Conservation (phyloP, 2,797 vertebrate species). For the Peromyscus nudipes region DNA sequence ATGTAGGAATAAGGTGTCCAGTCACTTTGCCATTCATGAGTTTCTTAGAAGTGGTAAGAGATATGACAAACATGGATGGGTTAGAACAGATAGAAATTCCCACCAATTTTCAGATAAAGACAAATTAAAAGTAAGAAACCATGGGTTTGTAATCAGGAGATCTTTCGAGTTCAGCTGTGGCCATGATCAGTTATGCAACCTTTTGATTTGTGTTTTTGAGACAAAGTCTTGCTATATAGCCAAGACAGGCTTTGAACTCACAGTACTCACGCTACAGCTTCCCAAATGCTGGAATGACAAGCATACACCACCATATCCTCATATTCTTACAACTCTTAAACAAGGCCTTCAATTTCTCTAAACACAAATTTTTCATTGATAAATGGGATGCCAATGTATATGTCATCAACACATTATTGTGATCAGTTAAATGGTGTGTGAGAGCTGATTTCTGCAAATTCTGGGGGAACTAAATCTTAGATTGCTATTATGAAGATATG, state of each 20-base stretch:
- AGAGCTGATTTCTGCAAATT: conserved; percentile 25
- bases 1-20: not conserved
- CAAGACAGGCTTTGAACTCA: not conserved
- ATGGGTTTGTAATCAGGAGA: conserved; percentile 27
- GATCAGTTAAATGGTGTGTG: not conserved
- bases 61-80: not conserved
- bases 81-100: not conserved
- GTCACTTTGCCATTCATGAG: not conserved
- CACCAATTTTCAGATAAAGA: conserved; percentile 18
- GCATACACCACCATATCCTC: not conserved
- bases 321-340: conserved; percentile 49
- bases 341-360: not conserved
- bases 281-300: not conserved
- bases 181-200: conserved; percentile 31
- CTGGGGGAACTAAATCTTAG: not conserved
- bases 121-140: conserved; percentile 15
- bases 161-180: not conserved
- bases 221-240: not conserved
- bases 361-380: conserved; percentile 34
- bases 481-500: conserved; percentile 5
- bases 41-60: conserved; percentile 14
- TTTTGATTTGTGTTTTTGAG: not conserved
- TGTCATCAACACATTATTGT: not conserved
- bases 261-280: not conserved
- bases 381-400: not conserved